These are phyloP conservation scores for Acleris literana DNA, from an alignment of 2,888 invertebrate genomes.

Conservation along the genomic window DNA sequence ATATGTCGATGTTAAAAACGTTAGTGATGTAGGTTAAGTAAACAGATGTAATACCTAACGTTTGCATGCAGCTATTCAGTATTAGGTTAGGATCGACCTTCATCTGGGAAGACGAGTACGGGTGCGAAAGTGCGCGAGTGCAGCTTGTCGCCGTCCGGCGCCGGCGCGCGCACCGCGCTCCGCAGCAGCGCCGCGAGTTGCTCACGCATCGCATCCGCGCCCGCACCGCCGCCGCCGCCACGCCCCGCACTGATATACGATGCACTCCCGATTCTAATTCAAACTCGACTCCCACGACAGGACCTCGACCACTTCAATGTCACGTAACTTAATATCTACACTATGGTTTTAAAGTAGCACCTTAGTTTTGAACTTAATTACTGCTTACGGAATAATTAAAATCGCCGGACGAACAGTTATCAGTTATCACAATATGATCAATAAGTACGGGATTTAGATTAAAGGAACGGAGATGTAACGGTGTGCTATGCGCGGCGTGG, in stretches of 20 bases:
- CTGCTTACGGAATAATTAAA: neutral
- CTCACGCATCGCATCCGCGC: conserved; percentile 75
- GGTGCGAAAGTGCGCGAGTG: conserved; percentile 66
- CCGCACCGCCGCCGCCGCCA: conserved; percentile 27
- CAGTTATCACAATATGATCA: neutral
- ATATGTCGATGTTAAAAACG: no score
- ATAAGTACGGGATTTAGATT: neutral
- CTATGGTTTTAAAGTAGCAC: neutral
- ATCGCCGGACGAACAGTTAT: conserved; percentile 1
- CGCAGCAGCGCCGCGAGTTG: conserved; percentile 72
- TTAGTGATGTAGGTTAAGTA: no score
- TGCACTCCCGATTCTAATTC: neutral
- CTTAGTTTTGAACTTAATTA: conserved; percentile 4
- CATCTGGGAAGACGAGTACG: conserved; percentile 67
- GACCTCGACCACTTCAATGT: conserved; percentile 5
- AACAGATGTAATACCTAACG: neutral
- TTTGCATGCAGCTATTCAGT: neutral
- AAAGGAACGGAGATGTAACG: neutral
- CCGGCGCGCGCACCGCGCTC: conserved; percentile 60
- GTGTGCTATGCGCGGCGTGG: conserved; percentile 39
- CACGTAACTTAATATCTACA: conserved; percentile 4
- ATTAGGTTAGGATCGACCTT: conserved; percentile 54
- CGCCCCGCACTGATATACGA: neutral
- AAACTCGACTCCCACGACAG: neutral
- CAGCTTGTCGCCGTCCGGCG: conserved; percentile 60